Conservation (phyloP, 92 coral and sea anemone species). For the Porites cylindrica region DNA sequence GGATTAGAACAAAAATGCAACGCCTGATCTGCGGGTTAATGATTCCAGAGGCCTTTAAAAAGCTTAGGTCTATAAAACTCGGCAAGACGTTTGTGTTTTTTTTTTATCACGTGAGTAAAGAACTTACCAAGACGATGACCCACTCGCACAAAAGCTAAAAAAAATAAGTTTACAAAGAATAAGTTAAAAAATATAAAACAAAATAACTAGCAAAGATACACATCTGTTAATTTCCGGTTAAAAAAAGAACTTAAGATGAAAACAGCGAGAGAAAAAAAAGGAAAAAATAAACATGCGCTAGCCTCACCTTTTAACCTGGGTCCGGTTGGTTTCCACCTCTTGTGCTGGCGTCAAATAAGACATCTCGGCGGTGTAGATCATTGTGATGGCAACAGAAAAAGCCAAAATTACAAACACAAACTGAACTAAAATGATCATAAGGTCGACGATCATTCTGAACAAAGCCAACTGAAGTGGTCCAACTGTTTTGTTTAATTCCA, state of each 20-base stretch:
- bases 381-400: constrained; percentile 38
- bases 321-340: background rate
- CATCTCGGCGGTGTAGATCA: constrained; percentile 26
- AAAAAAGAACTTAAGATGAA: too few species aligned
- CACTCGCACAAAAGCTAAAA: constrained; percentile 23
- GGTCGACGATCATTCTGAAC: constrained; percentile 38
- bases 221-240: too few species aligned
- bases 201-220: too few species aligned
- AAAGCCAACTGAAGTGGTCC: constrained; percentile 47
- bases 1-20: too few species aligned
- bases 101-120: background rate
- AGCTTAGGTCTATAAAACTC: too few species aligned
- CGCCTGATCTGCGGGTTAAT: too few species aligned
- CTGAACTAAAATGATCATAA: constrained; percentile 25
- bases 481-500: constrained; percentile 37
- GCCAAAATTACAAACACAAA: constrained; percentile 37
- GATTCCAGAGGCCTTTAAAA: too few species aligned
- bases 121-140: constrained; percentile 21
- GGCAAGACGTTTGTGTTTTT: too few species aligned
- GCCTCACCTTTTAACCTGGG: background rate
- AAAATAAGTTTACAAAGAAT: too few species aligned
- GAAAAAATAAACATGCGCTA: background rate
- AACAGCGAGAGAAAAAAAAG: too few species aligned
- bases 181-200: too few species aligned
- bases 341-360: constrained; percentile 20